phyloP scores from a whole-genome alignment of 2,113 vertebrate species.

The Dicrurus megarhynchus region DNA sequence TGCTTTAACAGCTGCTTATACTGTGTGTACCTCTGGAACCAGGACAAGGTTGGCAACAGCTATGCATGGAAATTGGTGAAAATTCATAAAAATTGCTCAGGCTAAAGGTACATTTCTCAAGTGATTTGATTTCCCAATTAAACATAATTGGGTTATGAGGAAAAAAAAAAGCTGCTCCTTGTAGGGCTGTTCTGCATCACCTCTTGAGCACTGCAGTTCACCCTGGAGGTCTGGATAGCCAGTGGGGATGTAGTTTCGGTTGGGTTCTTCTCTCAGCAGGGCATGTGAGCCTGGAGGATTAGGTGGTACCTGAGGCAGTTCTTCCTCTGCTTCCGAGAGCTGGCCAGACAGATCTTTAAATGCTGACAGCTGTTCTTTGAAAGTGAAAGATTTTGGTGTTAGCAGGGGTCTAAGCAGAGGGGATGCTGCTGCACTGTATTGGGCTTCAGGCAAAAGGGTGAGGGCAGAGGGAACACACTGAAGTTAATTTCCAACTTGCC shows the following conservation, averaged over 20 bases:
- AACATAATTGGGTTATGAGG: not conserved
- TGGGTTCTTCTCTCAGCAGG: not conserved
- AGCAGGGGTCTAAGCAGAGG: not conserved
- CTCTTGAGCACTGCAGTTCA: not conserved
- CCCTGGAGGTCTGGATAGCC: rapidly evolving
- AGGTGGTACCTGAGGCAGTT: not conserved
- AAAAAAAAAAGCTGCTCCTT: not conserved
- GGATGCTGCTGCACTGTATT: not conserved
- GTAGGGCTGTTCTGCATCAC: not conserved
- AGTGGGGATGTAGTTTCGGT: rapidly evolving
- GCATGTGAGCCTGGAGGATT: rapidly evolving
- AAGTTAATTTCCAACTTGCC: not conserved
- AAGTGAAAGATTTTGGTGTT: not conserved
- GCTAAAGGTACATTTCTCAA: not conserved
- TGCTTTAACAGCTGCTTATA: not conserved
- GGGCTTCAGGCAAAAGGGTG: not conserved
- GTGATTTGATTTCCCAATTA: not conserved
- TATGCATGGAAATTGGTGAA: not conserved
- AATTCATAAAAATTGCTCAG: not conserved
- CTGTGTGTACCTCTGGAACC: not conserved
- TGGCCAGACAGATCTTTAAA: not conserved
- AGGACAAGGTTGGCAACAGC: not conserved
- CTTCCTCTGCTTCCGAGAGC: not conserved
- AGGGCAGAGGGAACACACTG: not conserved
- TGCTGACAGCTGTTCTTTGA: not conserved